phyloP scores from a whole-genome alignment of 2,888 invertebrate genomes.

The Andrena praecox region DNA sequence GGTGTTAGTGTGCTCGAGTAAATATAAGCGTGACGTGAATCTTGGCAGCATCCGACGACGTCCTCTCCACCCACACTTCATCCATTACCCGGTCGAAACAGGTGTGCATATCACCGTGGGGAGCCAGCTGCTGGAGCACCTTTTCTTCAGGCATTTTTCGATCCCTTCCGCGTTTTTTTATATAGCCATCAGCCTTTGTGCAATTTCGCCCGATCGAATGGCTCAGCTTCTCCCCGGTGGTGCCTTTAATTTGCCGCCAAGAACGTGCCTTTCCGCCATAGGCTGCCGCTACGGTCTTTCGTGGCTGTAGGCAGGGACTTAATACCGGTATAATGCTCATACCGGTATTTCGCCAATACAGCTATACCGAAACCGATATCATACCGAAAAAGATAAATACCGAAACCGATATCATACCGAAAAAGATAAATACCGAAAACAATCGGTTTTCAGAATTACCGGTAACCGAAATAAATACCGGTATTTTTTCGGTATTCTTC shows the following conservation, averaged over 20 bases:
- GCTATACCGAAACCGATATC: too few relatives aligned
- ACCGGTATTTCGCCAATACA: too few relatives aligned
- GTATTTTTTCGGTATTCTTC: too few relatives aligned
- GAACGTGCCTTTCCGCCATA: constrained; percentile 23
- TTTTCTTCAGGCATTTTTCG: constrained; percentile 5
- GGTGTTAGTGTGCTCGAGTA: constrained; percentile 70
- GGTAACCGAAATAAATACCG: too few relatives aligned
- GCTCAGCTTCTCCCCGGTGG: constrained; percentile 2
- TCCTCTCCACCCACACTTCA: constrained; percentile 79
- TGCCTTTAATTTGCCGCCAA: constrained; percentile 59
- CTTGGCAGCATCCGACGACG: constrained; percentile 78
- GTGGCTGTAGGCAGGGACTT: neutral
- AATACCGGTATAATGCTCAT: too few relatives aligned
- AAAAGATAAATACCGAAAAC: too few relatives aligned
- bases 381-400: too few relatives aligned
- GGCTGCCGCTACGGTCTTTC: neutral
- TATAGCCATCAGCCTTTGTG: neutral
- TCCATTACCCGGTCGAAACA: constrained; percentile 79
- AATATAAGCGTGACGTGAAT: constrained; percentile 81
- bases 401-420: too few relatives aligned
- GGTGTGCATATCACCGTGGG: constrained; percentile 80
- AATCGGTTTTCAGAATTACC: too few relatives aligned
- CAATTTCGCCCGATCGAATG: constrained; percentile 28
- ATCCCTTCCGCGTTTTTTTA: neutral
- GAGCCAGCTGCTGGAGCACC: constrained; percentile 58